Percentiles rank a stretch among this genome's conserved stretches.
phyloP scores from a whole-genome alignment of 92 coral and sea anemone genomes.

The Umimayanthus chanpuru region DNA sequence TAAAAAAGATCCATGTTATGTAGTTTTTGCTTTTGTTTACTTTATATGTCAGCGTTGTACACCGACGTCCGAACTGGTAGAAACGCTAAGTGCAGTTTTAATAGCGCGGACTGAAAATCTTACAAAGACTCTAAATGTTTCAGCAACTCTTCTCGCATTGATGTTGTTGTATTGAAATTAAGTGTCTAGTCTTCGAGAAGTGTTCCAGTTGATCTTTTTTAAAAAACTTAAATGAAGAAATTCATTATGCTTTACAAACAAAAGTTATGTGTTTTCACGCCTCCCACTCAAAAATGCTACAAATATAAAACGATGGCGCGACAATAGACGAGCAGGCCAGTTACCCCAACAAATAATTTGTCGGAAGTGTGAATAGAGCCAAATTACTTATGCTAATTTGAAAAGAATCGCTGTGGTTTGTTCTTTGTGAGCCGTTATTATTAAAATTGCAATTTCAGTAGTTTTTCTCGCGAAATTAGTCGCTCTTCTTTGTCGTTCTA shows the following conservation, averaged over 20 bases:
- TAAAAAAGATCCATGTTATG: background rate
- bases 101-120: background rate
- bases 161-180: background rate
- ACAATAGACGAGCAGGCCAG: background rate
- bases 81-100: background rate
- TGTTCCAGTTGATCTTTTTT: background rate
- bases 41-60: slow-evolving; percentile 12
- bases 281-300: slow-evolving; percentile 18
- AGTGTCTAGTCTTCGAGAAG: background rate
- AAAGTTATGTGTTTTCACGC: slow-evolving; percentile 27
- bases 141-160: background rate
- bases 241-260: slow-evolving; percentile 33
- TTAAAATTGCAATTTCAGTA: slow-evolving; percentile 36
- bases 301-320: background rate
- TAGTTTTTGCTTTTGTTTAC: slow-evolving; percentile 1
- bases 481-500: background rate
- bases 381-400: slow-evolving; percentile 46
- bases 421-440: slow-evolving; percentile 31
- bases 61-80: background rate
- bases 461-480: slow-evolving; percentile 22
- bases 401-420: slow-evolving; percentile 28
- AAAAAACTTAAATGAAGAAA: slow-evolving; percentile 16
- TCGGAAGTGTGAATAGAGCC: slow-evolving; percentile 38
- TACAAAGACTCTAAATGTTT: background rate
- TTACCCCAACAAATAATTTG: slow-evolving; percentile 19